A percentile compares a stretch with the other conserved stretches of the same genome.
phyloP scores from a whole-genome alignment of 2,888 invertebrate species.

The Pachycephus smyrnensis region DNA sequence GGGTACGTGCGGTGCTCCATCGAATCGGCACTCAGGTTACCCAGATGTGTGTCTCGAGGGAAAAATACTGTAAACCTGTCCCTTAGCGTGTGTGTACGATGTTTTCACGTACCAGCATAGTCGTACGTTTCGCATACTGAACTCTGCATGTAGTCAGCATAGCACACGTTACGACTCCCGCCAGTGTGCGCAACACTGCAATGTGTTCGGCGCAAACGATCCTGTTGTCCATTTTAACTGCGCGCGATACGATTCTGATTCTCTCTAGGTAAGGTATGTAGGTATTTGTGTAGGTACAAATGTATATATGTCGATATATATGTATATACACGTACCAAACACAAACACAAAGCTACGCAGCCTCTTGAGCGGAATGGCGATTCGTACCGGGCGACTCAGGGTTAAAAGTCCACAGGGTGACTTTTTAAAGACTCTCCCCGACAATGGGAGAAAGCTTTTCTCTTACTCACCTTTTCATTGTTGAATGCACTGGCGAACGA shows the following conservation, averaged over 20 bases:
- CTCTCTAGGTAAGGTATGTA: not conserved
- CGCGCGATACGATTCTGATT: not conserved
- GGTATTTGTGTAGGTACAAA: not conserved
- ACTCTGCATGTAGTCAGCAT: not conserved
- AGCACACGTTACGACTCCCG: not conserved
- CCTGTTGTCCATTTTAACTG: not conserved
- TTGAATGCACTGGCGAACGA: not conserved
- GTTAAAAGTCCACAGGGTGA: not conserved
- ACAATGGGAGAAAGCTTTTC: not conserved
- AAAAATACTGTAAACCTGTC: constrained; percentile 32
- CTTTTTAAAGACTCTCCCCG: not conserved
- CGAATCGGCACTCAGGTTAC: constrained; percentile 34
- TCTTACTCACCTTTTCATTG: not conserved
- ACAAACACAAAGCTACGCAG: not conserved
- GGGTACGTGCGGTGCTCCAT: constrained; percentile 6
- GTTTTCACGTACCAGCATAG: not conserved
- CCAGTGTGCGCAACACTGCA: not conserved
- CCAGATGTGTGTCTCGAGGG: constrained; percentile 24
- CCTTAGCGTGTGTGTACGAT: constrained; percentile 16
- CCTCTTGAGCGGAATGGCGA: not conserved
- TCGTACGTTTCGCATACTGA: not conserved
- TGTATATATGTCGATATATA: not conserved
- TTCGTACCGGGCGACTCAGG: not conserved
- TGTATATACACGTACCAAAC: not conserved
- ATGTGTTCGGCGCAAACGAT: not conserved